Conservation (phyloP, 1,140 invertebrate genomes). For the Euwallacea similis region DNA sequence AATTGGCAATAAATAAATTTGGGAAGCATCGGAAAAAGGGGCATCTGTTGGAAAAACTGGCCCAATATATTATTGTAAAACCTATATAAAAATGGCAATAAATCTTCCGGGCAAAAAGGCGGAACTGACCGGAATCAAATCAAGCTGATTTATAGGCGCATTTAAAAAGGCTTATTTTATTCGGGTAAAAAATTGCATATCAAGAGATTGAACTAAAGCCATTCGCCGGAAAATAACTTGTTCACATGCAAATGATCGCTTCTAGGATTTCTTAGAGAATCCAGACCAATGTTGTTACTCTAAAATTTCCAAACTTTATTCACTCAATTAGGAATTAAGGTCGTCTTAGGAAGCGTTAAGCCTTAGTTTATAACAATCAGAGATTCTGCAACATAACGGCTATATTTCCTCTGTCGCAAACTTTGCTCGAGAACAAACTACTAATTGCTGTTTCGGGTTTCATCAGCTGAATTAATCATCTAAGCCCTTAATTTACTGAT, state of each 20-base stretch:
- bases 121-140: conserved; percentile 34
- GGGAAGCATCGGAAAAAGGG: background rate
- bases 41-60: background rate
- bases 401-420: conserved; percentile 28
- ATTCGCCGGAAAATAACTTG: conserved; percentile 3
- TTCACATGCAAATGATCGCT: background rate
- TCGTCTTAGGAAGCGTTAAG: conserved; percentile 27
- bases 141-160: conserved; percentile 30
- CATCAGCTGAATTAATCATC: conserved; percentile 11
- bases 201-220: conserved; percentile 2
- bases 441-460: conserved; percentile 21
- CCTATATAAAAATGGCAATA: conserved; percentile 31
- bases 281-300: too few relatives aligned
- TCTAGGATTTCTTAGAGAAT: too few relatives aligned
- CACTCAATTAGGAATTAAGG: conserved; percentile 33
- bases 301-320: conserved; percentile 23
- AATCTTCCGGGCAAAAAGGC: conserved; percentile 28
- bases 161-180: conserved; percentile 33
- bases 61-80: conserved; percentile 25
- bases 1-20: too few relatives aligned
- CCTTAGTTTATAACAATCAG: conserved; percentile 35
- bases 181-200: conserved; percentile 19
- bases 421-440: conserved; percentile 22
- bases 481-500: background rate
- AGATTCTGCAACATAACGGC: conserved; percentile 25